These are phyloP conservation scores for Lacanobia oleracea DNA, from an alignment of 2,888 invertebrate genomes.

Conservation along the genomic window DNA sequence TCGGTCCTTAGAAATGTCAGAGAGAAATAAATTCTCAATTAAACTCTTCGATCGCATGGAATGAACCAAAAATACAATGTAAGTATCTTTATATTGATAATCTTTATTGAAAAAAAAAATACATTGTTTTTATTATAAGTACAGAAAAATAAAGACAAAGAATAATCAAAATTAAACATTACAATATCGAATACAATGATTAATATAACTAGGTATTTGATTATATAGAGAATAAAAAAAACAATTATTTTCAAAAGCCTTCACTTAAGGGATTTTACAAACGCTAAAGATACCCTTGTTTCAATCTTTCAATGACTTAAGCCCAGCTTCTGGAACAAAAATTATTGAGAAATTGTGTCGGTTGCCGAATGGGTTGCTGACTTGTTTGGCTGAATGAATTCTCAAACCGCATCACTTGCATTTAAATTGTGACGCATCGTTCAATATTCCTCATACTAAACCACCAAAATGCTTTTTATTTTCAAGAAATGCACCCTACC, in stretches of 20 bases:
- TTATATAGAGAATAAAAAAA: not conserved
- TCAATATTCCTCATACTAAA: not conserved
- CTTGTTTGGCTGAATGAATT: not conserved
- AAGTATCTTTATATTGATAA: not conserved
- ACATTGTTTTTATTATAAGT: not conserved
- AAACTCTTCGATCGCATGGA: no score
- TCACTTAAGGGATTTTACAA: not conserved
- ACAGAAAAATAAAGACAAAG: not conserved
- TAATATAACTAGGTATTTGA: not conserved
- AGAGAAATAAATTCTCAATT: no score
- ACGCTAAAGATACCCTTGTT: not conserved
- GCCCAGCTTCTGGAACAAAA: not conserved
- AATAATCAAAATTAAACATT: not conserved
- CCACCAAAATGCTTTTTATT: not conserved
- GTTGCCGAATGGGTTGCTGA: not conserved
- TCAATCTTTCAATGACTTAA: no score
- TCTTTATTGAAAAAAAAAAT: slow-evolving; percentile 6
- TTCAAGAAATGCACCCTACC: not conserved
- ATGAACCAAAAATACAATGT: not conserved
- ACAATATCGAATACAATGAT: not conserved
- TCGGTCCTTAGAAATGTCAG: no score
- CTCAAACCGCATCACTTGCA: not conserved
- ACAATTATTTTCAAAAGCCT: not conserved
- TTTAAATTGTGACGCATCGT: not conserved
- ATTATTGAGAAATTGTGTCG: not conserved